Base-by-base conservation (phyloP, 1,140 invertebrate species). In the Manduca sexta region DNA sequence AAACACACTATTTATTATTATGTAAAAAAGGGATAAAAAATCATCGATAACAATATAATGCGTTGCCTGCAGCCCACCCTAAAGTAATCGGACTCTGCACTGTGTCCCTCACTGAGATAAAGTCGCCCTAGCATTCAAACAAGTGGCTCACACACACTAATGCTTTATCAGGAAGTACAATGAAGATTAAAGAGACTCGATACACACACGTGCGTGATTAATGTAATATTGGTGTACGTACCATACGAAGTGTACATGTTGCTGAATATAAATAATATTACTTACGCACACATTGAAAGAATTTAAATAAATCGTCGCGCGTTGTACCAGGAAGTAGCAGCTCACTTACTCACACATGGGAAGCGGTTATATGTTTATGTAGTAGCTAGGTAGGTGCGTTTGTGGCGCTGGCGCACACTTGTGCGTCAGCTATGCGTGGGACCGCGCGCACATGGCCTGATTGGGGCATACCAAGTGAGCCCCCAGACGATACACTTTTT, bases 51-150 rank as follows among this genome's bases (percentile, higher is more conserved):
- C 40, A 45, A 16, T 17, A 16, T 26, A 16, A 29, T 41, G 16
- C 43, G 17, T 18, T 12, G 16, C 16, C 11, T 12, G 16, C 13
- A 15, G 13, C 15, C 61, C 21, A 39, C 63, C 57, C 63, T 75
- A 71, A 58, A 64, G 76, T 77, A 82, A 84, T 80, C 74, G 79
- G 74, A 83, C 79, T 80, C 78, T 82, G 79, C 78, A 75, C 79
- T 83, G 71, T 74, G 74, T 80, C 78, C 74, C 82, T 83, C 72
- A 60, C 74, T 65, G 74, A 83, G 82, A 83, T 80, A 81, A 74
- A 78, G 76, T 79, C 71, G 79, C 82, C 82, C 82, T 74, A 81
- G 66, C 77, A 82, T 82, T 82, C 78, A 74, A 85, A 83, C 82
- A 85, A 85, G 82, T 85, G 79, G 76, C 77, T 74, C 69, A 83